phyloP scores from a whole-genome alignment of 2,888 invertebrate genomes.

The Euzophera pinguis region DNA sequence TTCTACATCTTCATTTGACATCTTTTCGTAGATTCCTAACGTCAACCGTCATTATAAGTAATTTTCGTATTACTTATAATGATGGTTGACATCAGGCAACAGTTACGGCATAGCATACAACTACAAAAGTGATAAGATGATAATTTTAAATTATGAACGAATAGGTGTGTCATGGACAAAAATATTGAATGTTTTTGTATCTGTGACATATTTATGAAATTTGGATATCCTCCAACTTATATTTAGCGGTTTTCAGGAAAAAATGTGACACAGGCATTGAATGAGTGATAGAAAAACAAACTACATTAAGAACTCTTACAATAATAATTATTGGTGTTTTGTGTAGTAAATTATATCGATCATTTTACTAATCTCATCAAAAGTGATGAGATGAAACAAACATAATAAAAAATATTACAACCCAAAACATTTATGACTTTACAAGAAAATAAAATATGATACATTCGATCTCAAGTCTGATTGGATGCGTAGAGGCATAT shows the following conservation, averaged over 20 bases:
- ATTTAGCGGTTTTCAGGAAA: neutral
- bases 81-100: too few species aligned
- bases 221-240: neutral
- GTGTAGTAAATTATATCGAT: too few species aligned
- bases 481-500: neutral
- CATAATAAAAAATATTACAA: constrained; percentile 1
- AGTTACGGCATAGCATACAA: too few species aligned
- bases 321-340: too few species aligned
- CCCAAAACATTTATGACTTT: neutral
- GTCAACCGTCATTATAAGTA: too few species aligned
- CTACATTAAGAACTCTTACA: neutral
- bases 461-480: neutral
- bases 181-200: constrained; percentile 7
- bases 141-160: constrained; percentile 19
- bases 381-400: neutral
- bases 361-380: neutral
- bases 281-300: neutral
- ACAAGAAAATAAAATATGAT: constrained; percentile 8
- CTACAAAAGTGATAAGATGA: too few species aligned
- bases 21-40: too few species aligned
- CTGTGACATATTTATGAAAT: neutral
- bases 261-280: neutral
- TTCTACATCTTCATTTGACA: too few species aligned
- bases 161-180: constrained; percentile 16
- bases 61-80: too few species aligned